These are phyloP conservation scores for Clarias macrocephalus DNA, from an alignment of 2,113 vertebrate species.

Conservation along the genomic window DNA sequence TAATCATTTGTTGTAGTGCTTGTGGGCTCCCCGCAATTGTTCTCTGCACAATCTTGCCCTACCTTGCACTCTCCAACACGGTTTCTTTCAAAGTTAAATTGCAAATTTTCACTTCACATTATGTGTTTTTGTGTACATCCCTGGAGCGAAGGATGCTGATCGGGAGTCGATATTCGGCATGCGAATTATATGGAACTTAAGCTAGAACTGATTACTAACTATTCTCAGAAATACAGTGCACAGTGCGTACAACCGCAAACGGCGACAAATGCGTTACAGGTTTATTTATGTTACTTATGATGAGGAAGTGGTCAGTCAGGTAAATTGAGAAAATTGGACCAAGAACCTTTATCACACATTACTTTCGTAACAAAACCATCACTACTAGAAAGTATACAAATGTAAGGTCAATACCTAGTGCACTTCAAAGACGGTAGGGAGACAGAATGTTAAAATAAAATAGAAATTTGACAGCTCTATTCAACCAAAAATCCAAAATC, in stretches of 20 bases:
- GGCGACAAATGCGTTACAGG: not conserved
- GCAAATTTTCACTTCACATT: not conserved
- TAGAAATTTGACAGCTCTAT: not conserved
- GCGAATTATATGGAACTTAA: no score
- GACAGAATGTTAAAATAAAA: not conserved
- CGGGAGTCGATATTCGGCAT: not conserved
- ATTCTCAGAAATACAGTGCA: not conserved
- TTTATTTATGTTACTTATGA: not conserved
- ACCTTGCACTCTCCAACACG: not conserved
- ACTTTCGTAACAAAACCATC: not conserved
- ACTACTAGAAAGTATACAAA: not conserved
- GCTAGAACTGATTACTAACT: not conserved
- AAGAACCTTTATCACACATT: not conserved
- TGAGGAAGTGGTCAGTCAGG: not conserved
- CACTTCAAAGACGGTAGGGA: not conserved
- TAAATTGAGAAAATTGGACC: not conserved
- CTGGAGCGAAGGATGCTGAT: not conserved
- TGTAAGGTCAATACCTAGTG: not conserved
- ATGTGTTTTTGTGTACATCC: not conserved
- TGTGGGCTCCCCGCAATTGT: constrained; percentile 16
- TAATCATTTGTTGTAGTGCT: constrained; percentile 24
- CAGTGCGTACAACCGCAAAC: not conserved
- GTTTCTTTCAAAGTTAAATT: not conserved
- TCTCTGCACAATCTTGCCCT: constrained; percentile 16
- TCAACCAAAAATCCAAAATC: not conserved